Evolutionary conservation across 1,140 invertebrate species (phyloP).

Genomic region (Drosophila rufa): DNA sequence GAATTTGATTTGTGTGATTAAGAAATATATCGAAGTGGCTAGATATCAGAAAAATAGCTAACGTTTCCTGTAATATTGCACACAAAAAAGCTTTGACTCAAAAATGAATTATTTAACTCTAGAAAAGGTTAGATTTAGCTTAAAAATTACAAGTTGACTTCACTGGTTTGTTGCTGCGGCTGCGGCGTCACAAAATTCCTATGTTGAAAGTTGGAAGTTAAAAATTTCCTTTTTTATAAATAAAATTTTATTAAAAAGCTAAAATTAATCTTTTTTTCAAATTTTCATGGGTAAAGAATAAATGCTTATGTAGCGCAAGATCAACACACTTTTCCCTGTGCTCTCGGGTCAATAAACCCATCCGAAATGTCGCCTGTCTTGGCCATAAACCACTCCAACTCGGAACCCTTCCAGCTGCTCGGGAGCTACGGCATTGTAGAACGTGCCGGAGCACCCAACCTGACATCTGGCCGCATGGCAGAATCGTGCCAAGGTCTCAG

Average conservation of each 20-base stretch:
- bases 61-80: no score
- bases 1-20: no score
- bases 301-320: background rate
- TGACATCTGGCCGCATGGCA: conserved; percentile 59
- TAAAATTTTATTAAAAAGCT: background rate
- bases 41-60: no score
- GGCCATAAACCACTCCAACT: conserved; percentile 34
- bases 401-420: conserved; percentile 34
- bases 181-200: no score
- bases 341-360: conserved; percentile 31
- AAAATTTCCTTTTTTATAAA: no score
- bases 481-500: conserved; percentile 81
- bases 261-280: background rate
- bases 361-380: conserved; percentile 18
- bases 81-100: no score
- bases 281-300: background rate
- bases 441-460: conserved; percentile 46
- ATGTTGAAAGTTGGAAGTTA: no score
- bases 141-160: no score
- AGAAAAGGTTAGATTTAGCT: no score
- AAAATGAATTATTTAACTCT: no score
- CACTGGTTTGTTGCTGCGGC: no score
- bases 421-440: conserved; percentile 37
- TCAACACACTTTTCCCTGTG: background rate
- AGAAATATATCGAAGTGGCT: no score